Evolutionary conservation across 2,113 vertebrate species (phyloP), one percentile per base, ranked within the genome.

Genomic region (Acanthochromis polyacanthus): DNA sequence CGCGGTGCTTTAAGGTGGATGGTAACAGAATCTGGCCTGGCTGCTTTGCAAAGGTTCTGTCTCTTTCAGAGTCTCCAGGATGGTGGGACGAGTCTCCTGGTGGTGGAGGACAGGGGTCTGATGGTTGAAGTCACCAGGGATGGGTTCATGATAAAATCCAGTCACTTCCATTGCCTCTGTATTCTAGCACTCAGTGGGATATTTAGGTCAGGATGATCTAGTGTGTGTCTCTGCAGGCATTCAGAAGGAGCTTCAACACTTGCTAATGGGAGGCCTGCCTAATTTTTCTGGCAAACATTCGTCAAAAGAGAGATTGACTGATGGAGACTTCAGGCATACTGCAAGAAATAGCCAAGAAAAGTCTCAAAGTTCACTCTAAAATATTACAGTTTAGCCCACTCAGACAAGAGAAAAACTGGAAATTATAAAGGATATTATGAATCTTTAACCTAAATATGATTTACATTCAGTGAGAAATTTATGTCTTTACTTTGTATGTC

Each of bases 131-230:
- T 25, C 25, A 25, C 25, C 3, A 3, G 25, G 25, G 25, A 25
- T 25, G 25, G 25, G 25, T 25, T 25, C 25, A 15, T 30, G 22
- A 50, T 53, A 36, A 8, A 55, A 50, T 22, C 4, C 23, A 63
- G 30, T 40, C 40, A n/a, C 10, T 53, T 58, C 14, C 25, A 36
- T 19, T 59, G 40, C 55, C 20, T 57, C 14, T 45, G 58, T 75
- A 10, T 14, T 43, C 55, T 57, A 71, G 66, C 52, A 56, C 48
- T 40, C 50, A 17, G 25, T n/a, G 52, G 40, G 58, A 52, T 66
- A 90, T 88, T 74, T 73, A 77, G 86, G 85, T 82, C 81, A 89
- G 28, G 50, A 73, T 56, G 57, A 84, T 79, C 56, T 55, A 67
- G 45, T 81, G 38, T 60, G 58, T 30, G 45, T 65, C 69, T 72